These are phyloP conservation scores for Drosophila ohnishii DNA, from an alignment of 1,140 invertebrate species.

Conservation along the genomic window DNA sequence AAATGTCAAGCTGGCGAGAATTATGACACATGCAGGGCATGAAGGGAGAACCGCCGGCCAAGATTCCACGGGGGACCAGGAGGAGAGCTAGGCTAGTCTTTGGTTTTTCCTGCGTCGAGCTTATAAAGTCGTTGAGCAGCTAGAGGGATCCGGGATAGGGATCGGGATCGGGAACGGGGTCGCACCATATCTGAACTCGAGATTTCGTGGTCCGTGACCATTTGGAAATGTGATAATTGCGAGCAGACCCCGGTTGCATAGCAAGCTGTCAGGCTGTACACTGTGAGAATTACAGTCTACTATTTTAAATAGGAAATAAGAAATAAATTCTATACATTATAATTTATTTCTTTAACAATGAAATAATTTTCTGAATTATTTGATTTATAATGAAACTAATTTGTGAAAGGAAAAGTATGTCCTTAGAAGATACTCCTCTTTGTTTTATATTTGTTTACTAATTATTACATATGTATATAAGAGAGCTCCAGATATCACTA, in stretches of 20 bases:
- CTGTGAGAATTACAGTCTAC: background rate
- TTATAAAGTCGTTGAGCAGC: conserved; percentile 63
- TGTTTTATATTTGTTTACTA: background rate
- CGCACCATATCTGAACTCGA: conserved; percentile 66
- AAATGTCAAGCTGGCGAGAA: conserved; percentile 79
- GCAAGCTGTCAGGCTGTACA: conserved; percentile 31
- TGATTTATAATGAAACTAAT: background rate
- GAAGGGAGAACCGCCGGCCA: conserved; percentile 8
- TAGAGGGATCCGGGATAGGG: conserved; percentile 8
- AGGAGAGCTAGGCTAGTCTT: background rate
- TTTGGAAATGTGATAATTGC: conserved; percentile 82
- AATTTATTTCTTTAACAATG: background rate
- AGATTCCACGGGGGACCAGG: background rate
- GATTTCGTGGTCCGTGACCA: conserved; percentile 82
- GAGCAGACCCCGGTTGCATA: conserved; percentile 46
- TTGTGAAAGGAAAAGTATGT: no score
- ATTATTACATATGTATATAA: background rate
- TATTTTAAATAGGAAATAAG: accelerated
- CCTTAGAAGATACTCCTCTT: background rate
- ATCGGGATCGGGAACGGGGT: conserved; percentile 18
- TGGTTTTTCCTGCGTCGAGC: conserved; percentile 26
- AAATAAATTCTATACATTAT: background rate
- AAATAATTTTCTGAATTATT: background rate
- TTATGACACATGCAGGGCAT: conserved; percentile 62
- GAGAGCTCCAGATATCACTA: background rate